Evolutionary conservation across 1,140 invertebrate species (phyloP).

Genomic region (Paralvinella palmiformis): DNA sequence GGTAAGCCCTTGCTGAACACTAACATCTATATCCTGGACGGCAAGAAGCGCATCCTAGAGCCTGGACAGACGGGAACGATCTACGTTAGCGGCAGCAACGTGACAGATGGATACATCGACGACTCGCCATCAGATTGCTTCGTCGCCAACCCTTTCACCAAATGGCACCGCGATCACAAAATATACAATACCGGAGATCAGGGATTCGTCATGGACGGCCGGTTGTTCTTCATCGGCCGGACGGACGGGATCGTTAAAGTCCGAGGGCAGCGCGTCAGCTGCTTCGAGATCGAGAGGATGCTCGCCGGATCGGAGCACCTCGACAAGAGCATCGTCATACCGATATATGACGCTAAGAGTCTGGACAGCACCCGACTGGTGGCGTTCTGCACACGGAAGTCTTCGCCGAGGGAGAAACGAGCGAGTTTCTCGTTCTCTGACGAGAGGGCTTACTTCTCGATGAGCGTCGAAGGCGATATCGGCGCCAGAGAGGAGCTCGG

Average conservation of each 20-base stretch:
- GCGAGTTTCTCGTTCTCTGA: no score
- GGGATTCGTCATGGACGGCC: not conserved
- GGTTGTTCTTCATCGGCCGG: not conserved
- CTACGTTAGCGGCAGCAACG: not conserved
- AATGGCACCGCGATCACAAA: not conserved
- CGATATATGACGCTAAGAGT: no score
- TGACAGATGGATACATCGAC: not conserved
- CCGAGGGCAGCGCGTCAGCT: not conserved
- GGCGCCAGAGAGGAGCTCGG: no score
- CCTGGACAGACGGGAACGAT: not conserved
- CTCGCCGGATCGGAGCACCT: no score
- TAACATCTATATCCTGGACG: not conserved
- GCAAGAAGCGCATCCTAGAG: not conserved
- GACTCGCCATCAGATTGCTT: not conserved
- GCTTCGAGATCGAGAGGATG: not conserved
- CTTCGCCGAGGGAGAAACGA: no score
- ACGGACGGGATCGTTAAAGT: not conserved
- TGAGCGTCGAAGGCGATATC: no score
- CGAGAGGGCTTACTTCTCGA: no score
- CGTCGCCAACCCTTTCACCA: not conserved
- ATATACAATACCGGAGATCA: not conserved
- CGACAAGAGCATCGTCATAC: no score
- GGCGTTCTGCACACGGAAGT: no score
- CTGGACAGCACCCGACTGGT: no score
- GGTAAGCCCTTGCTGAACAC: not conserved